phyloP scores from a whole-genome alignment of 1,140 invertebrate genomes.

The Planococcus citri region DNA sequence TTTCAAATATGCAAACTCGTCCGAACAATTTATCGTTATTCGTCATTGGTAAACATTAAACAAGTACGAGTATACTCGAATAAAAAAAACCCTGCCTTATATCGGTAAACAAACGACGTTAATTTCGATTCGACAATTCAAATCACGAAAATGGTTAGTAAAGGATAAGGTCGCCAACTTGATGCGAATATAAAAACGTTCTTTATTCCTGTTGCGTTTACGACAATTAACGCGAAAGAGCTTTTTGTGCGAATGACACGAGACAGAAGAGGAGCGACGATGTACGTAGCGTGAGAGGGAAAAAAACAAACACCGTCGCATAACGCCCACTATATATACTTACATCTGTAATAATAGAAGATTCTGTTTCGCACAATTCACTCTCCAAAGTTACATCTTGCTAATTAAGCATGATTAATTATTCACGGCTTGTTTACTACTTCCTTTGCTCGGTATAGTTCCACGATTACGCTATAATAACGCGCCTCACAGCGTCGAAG shows the following conservation, averaged over 20 bases:
- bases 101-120: background rate
- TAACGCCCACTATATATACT: background rate
- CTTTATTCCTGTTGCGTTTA: conserved; percentile 2
- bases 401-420: conserved; percentile 4
- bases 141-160: background rate
- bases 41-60: too few relatives aligned
- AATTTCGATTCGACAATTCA: background rate
- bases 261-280: too few relatives aligned
- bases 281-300: background rate
- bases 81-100: background rate
- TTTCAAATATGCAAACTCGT: too few relatives aligned
- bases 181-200: background rate
- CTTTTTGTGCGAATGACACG: background rate
- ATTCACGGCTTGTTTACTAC: conserved; percentile 6
- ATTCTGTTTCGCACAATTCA: background rate
- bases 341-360: background rate
- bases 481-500: background rate
- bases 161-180: background rate
- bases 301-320: background rate
- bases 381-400: background rate
- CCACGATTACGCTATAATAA: background rate
- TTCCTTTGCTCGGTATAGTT: background rate
- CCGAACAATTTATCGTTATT: too few relatives aligned
- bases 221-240: background rate
- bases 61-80: too few relatives aligned